A percentile compares a stretch with the other conserved stretches of the same genome.
phyloP scores from a whole-genome alignment of 2,888 invertebrate genomes.

The Rutpela maculata region DNA sequence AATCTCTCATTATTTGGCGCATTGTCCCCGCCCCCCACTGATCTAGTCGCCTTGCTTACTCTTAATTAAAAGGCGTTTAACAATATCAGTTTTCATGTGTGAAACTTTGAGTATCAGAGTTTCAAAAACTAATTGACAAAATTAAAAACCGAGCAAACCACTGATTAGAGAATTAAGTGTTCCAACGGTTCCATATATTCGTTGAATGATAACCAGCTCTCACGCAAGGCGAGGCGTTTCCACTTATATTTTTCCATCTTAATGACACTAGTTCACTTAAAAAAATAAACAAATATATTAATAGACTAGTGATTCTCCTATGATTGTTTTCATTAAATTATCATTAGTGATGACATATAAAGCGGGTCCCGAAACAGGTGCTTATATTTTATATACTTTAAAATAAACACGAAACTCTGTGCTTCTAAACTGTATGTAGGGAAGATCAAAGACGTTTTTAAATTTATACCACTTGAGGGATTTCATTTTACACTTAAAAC shows the following conservation, averaged over 20 bases:
- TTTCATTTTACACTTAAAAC: constrained; percentile 13
- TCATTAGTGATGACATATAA: constrained; percentile 4
- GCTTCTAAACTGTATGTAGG: constrained; percentile 6
- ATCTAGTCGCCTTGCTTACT: no score
- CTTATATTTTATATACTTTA: constrained; percentile 25
- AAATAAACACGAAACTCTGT: constrained; percentile 20
- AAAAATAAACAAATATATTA: constrained; percentile 2
- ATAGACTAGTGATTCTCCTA: background rate
- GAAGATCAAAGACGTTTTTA: constrained; percentile 34
- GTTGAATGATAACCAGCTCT: background rate
- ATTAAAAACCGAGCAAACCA: no score
- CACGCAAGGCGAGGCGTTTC: background rate
- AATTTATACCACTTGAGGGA: constrained; percentile 3
- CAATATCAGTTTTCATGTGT: no score
- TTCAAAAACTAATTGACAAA: no score
- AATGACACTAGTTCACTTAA: constrained; percentile 3
- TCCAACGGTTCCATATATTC: no score
- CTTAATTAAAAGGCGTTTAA: no score
- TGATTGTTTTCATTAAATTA: constrained; percentile 7
- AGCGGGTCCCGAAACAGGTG: constrained; percentile 12
- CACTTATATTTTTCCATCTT: background rate
- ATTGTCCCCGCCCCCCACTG: no score
- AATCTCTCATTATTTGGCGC: no score
- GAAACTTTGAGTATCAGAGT: no score
- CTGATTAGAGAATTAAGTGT: no score